Evolutionary conservation across 2,113 vertebrate genomes (phyloP), one percentile per base, ranked within the genome.

Genomic region (Calypte anna): DNA sequence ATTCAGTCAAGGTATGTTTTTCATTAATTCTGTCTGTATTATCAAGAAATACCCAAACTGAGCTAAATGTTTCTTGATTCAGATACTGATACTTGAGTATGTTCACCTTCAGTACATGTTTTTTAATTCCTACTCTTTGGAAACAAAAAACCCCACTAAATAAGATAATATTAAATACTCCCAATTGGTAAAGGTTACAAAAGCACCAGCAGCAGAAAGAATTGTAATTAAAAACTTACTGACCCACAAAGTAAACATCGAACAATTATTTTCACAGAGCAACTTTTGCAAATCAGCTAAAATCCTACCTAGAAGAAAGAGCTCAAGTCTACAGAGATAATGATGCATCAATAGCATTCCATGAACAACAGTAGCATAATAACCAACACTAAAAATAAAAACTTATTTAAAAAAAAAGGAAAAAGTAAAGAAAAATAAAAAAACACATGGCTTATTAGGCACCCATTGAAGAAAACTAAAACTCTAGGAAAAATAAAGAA

Each of bases 401-500:
- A 83, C 83, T 48, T 40, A 9, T 40, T 40, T 12, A 24, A 69
- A 51, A 36, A 55, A n/a, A 17, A 17, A 25, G 62, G 50, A 15
- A 24, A 12, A 20, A 3, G 8, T 30, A 22, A 6, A 3, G 18
- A 62, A 72, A 4, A 28, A 69, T 53, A 70, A 79, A 9, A 67
- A 85, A 76, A 93, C 44, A 72, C 72, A 18, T 78, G 38, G 33
- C 77, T 96, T 95, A 88, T 89, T 74, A 96, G 57, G 67, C 93
- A 81, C 8, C 16, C 91, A 96, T 87, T 95, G 88, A 96, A 95
- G 87, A 95, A 93, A 96, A 88, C 67, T 50, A 63, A 96, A 93
- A 93, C 80, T 94, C 91, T 54, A 69, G 15, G 95, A 96, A 97
- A 96, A 94, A 94, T 2, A 89, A 55, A 93, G 66, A 70, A 81